Conservation (phyloP, 2,888 invertebrate species). For the Pseudoips prasinana region DNA sequence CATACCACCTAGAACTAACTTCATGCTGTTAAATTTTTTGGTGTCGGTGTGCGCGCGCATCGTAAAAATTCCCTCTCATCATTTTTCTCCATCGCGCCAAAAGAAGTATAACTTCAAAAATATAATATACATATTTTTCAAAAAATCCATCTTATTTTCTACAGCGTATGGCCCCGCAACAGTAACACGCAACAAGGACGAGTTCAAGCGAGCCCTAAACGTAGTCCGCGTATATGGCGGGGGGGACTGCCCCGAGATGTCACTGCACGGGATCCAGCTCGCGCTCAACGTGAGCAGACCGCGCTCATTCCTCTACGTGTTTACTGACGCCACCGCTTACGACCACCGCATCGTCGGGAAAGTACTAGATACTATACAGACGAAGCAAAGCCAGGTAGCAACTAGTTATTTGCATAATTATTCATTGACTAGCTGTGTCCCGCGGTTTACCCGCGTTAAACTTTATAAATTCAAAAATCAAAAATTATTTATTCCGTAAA, state of each 20-base stretch:
- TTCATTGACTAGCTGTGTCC: too few relatives aligned
- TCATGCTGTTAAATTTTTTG: too few relatives aligned
- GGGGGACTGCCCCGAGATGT: slow-evolving; percentile 89
- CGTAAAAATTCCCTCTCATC: too few relatives aligned
- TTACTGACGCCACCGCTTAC: slow-evolving; percentile 88
- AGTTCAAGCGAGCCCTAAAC: slow-evolving; percentile 80
- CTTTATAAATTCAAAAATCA: too few relatives aligned
- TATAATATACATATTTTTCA: too few relatives aligned
- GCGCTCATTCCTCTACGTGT: slow-evolving; percentile 87
- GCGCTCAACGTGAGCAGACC: slow-evolving; percentile 85
- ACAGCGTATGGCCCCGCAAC: slow-evolving; percentile 84
- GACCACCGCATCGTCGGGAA: slow-evolving; percentile 84
- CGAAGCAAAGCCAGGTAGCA: slow-evolving; percentile 87
- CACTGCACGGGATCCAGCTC: slow-evolving; percentile 84
- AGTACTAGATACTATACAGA: slow-evolving; percentile 85
- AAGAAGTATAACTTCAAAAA: too few relatives aligned
- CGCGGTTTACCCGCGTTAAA: too few relatives aligned
- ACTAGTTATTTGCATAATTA: neutral
- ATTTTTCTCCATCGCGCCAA: too few relatives aligned
- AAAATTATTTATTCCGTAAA: too few relatives aligned
- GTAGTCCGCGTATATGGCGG: slow-evolving; percentile 84
- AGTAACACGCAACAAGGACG: slow-evolving; percentile 83
- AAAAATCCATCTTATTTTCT: too few relatives aligned
- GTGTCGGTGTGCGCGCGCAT: too few relatives aligned
- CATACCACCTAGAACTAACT: too few relatives aligned